Evolutionary conservation across 2,888 invertebrate species (phyloP).

Genomic region (Oxyteleia sp.): DNA sequence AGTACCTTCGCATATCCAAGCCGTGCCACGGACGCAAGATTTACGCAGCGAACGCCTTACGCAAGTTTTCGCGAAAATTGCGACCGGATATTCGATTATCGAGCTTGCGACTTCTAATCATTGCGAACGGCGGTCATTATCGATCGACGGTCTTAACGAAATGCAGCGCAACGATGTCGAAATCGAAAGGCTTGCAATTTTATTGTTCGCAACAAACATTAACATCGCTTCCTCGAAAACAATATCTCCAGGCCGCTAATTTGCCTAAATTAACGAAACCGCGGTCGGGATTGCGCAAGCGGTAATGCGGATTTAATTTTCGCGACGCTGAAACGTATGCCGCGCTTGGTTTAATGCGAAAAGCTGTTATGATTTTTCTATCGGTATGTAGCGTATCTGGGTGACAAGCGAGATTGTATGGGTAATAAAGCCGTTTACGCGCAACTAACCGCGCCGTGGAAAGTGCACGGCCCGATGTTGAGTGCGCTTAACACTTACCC

Average conservation of each 20-base stretch:
- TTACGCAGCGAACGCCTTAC: slow-evolving; percentile 43
- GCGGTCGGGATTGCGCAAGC: slow-evolving; percentile 7
- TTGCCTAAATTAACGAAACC: slow-evolving; percentile 18
- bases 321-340: slow-evolving; percentile 10
- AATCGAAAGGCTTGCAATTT: slow-evolving; percentile 18
- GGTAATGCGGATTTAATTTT: slow-evolving; percentile 6
- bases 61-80: slow-evolving; percentile 32
- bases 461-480: slow-evolving; percentile 69
- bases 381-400: slow-evolving; percentile 85
- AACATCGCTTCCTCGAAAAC: slow-evolving; percentile 27
- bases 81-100: slow-evolving; percentile 7
- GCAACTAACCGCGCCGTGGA: slow-evolving; percentile 82
- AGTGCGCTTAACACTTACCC: slow-evolving; percentile 85
- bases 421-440: slow-evolving; percentile 86
- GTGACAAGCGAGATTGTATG: slow-evolving; percentile 81
- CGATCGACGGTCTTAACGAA: slow-evolving; percentile 2
- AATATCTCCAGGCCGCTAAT: slow-evolving; percentile 10
- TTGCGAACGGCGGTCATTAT: slow-evolving; percentile 11
- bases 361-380: slow-evolving; percentile 84
- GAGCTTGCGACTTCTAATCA: slow-evolving; percentile 44
- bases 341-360: slow-evolving; percentile 29
- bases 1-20: slow-evolving; percentile 22
- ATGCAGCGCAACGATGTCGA: slow-evolving; percentile 8
- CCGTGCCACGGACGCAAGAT: slow-evolving; percentile 20
- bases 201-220: slow-evolving; percentile 15